phyloP scores from a whole-genome alignment of 2,797 vertebrate species.

The Cercopithecus hamlyni region DNA sequence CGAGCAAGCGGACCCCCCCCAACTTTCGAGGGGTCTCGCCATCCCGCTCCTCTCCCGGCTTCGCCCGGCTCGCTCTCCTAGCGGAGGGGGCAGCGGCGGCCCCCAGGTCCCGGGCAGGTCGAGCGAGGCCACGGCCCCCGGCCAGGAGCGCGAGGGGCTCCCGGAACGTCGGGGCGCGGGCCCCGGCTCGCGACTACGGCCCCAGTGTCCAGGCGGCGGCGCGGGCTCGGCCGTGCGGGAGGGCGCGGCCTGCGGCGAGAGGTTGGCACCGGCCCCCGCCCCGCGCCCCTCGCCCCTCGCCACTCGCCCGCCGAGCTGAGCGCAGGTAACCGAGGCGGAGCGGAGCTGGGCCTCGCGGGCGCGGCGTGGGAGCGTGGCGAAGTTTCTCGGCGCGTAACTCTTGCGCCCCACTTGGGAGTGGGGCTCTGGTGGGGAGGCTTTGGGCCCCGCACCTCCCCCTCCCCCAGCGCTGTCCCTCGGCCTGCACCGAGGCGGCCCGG shows the following conservation, averaged over 20 bases:
- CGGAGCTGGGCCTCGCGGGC: conserved; percentile 36
- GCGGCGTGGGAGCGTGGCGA: conserved; percentile 6
- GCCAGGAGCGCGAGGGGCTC: not conserved
- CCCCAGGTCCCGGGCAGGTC: not conserved
- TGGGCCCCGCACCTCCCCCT: not conserved
- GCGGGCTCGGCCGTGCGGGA: not conserved
- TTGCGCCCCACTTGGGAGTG: not conserved
- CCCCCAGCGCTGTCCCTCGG: not conserved
- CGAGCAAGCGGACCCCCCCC: conserved; percentile 2
- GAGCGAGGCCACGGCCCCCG: not conserved
- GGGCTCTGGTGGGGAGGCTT: not conserved
- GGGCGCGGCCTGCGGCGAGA: conserved; percentile 32
- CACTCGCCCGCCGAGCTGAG: not conserved
- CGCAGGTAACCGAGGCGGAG: conserved; percentile 67
- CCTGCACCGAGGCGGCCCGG: not conserved
- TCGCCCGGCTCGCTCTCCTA: not conserved
- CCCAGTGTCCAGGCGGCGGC: not conserved
- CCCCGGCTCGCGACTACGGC: not conserved
- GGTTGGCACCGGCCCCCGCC: not conserved
- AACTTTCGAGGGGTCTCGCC: conserved; percentile 65
- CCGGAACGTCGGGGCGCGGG: conserved; percentile 26
- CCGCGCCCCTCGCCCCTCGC: not conserved
- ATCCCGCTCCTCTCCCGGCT: not conserved
- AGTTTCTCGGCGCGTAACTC: conserved; percentile 55
- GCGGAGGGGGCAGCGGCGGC: not conserved